Evolutionary conservation across 2,113 vertebrate genomes (phyloP).

Genomic region (Caloenas nicobarica): DNA sequence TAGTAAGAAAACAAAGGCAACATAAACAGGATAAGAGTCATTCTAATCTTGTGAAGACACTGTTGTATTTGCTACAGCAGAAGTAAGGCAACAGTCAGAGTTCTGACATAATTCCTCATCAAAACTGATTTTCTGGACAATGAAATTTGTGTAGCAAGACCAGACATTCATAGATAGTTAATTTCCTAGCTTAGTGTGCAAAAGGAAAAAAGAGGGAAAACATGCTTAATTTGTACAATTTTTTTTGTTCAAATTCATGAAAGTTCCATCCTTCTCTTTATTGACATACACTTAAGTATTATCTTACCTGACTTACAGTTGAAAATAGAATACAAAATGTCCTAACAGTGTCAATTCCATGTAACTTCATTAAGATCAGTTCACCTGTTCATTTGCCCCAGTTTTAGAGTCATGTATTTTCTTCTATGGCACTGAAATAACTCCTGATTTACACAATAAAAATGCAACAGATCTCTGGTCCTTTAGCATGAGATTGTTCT

Average conservation of each 20-base stretch:
- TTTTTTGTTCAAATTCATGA: neutral
- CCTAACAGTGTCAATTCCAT: neutral
- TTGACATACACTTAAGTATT: neutral
- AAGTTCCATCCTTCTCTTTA: neutral
- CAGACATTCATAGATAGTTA: neutral
- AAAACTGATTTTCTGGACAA: neutral
- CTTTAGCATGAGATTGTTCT: neutral
- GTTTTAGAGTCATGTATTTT: neutral
- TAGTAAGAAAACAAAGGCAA: neutral
- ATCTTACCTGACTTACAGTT: neutral
- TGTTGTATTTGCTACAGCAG: neutral
- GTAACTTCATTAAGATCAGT: neutral
- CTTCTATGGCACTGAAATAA: neutral
- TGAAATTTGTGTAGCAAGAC: neutral
- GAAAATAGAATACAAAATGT: neutral
- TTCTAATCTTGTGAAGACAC: neutral
- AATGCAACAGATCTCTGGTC: neutral
- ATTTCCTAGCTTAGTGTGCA: neutral
- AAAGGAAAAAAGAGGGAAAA: neutral
- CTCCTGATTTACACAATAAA: neutral
- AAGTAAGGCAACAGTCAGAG: neutral
- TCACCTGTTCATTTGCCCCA: neutral
- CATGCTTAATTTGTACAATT: neutral
- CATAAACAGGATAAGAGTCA: neutral
- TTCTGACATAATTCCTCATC: neutral